These are phyloP conservation scores for Vulpes vulpes DNA, from an alignment of 2,113 vertebrate species.

Conservation along the genomic window DNA sequence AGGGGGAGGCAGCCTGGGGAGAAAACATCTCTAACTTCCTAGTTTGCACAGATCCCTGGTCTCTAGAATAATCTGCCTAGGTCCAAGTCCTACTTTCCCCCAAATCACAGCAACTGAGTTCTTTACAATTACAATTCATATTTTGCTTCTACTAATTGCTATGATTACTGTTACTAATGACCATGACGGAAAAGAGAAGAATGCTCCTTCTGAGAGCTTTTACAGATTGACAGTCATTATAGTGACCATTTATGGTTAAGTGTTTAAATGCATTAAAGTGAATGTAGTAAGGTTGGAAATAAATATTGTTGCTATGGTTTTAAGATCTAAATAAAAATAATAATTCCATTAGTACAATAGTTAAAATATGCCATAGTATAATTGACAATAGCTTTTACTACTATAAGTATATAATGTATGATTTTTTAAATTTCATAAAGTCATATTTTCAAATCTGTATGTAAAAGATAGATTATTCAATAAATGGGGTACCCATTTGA, in stretches of 20 bases:
- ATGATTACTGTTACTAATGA: conserved; percentile 18
- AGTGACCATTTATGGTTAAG: neutral
- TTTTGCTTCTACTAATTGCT: conserved; percentile 31
- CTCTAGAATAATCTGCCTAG: neutral
- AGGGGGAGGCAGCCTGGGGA: neutral
- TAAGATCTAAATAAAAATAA: conserved; percentile 55
- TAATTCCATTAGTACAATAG: neutral
- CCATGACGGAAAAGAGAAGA: neutral
- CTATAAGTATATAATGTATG: neutral
- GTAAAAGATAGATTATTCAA: conserved; percentile 17
- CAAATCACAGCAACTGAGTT: conserved; percentile 41
- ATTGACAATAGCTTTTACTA: conserved; percentile 31
- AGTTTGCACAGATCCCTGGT: neutral
- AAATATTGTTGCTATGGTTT: conserved; percentile 44
- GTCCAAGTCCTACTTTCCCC: neutral
- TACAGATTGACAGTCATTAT: neutral
- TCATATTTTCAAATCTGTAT: conserved; percentile 1
- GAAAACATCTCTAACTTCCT: neutral
- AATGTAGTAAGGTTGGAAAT: neutral
- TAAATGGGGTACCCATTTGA: neutral
- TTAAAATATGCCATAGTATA: conserved; percentile 2
- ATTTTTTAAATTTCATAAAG: neutral
- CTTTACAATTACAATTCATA: neutral
- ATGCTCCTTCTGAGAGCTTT: conserved; percentile 45
- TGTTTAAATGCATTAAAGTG: conserved; percentile 22